Evolutionary conservation across 1,140 invertebrate species (phyloP), one percentile per base, ranked within the genome.

Genomic region (Camponotus pennsylvanicus): DNA sequence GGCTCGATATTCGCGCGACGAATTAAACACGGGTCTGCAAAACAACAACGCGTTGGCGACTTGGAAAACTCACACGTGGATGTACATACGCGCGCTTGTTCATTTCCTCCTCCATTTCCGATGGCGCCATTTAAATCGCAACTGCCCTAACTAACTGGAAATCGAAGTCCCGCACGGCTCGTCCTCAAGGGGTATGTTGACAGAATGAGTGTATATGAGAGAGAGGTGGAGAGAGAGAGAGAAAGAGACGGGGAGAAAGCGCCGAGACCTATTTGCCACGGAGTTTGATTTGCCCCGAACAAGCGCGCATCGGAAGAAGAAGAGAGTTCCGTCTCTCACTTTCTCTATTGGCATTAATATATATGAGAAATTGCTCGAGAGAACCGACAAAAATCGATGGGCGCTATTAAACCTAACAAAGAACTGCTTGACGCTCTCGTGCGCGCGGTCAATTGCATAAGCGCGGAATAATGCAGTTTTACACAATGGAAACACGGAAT

Each of bases 141-240:
- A 83, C 79, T 83, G 79, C 69, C 67, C 79, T 83, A 83, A 83
- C 79, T 83, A 83, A 83, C 79, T 83, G 79, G 79, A 83, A 83
- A 83, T 83, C 79, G 79, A 83, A 83, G 79, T 83, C 79, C 79
- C 57, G 55, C 27, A 15, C 55, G 27, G 79, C 78, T 66, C 55
- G 13, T 83, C 42, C 79, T 83, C 79, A 83, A 83, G 79, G 52
- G 75, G 64, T 18, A 85, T 67, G 61, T 55, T 34, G 75, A 79
- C 34, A 57, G 18, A 59, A 69, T 42, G 37, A 27, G 7, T 9
- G 21, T 13, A n/a, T 34, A 2, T 21, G 59, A 6, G 45, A 11
- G n/a, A 57, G 85, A 69, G 69, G 55, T 63, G 9, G 7, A 13
- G 49, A 45, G 34, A 63, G 45, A 63, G n/a, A 55, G 32, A 64